A percentile compares a stretch with the other conserved stretches of the same genome.
phyloP scores from a whole-genome alignment of 2,113 vertebrate species.

The Misgurnus mizolepis region DNA sequence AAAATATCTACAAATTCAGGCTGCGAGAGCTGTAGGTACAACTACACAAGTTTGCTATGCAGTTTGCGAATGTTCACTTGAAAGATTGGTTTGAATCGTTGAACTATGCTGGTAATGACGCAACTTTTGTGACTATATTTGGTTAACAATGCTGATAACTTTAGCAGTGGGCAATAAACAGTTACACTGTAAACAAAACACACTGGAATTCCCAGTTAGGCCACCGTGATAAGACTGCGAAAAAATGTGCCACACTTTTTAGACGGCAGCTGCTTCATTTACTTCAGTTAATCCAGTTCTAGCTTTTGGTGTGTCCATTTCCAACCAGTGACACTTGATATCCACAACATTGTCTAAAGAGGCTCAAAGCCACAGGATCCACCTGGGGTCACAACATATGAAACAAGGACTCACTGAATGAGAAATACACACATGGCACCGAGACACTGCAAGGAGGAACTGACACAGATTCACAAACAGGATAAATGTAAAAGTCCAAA shows the following conservation, averaged over 20 bases:
- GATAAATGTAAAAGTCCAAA: conserved; percentile 42
- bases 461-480: conserved; percentile 7
- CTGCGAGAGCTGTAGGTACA: too few relatives aligned
- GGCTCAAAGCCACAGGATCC: conserved; percentile 47
- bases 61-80: too few relatives aligned
- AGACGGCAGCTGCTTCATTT: conserved; percentile 42
- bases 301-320: conserved; percentile 45
- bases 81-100: too few relatives aligned
- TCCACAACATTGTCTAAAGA: conserved; percentile 37
- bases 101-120: too few relatives aligned
- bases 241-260: conserved; percentile 12
- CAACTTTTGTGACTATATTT: too few relatives aligned
- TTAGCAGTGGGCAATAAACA: background rate
- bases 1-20: too few relatives aligned
- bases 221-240: background rate
- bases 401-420: conserved; percentile 1
- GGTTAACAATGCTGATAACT: background rate
- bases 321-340: conserved; percentile 49
- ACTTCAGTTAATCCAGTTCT: conserved; percentile 47
- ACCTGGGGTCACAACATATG: conserved; percentile 44
- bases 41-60: too few relatives aligned
- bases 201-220: background rate
- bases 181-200: background rate
- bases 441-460: too few relatives aligned
- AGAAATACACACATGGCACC: too few relatives aligned